Evolutionary conservation across 2,113 vertebrate genomes (phyloP), one percentile per base, ranked within the genome.

Genomic region (Chionodraco myersi): DNA sequence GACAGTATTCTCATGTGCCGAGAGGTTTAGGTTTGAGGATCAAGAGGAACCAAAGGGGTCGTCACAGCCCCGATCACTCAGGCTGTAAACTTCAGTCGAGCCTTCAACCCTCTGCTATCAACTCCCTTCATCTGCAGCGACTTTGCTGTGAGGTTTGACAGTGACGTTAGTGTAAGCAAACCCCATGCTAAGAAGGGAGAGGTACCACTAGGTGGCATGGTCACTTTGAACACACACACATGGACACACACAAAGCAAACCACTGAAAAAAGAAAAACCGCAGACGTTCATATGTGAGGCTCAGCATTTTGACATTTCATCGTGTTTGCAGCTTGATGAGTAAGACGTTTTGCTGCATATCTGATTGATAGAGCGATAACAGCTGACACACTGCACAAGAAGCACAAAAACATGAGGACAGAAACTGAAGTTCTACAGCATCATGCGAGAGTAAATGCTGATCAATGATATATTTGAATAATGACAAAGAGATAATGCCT

Each of bases 141-240:
- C 86, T 84, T 62, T 85, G 74, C 61, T 75, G 60, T 66, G 58
- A 47, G 14, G 59, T 60, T 74, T 83, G 58, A 66, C 34, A 41
- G 23, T n/a, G 11, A 26, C 36, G 30, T 45, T 57, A 61, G 21
- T 61, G 45, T 34, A 41, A 69, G 68, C 45, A 47, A n/a, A n/a
- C n/a, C 13, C 26, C 34, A 16, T 70, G 75, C 66, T 66, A 26
- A 18, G 6, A 74, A 58, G 74, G 65, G 69, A 23, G 34, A 1
- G 64, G 72, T 11, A 71, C 92, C 92, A 93, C 93, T 90, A 93
- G 92, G 86, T 93, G 93, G 90, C 86, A 85, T 92, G 91, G 90
- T 92, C 80, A 92, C 86, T 90, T 82, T 87, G 85, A 79, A 79
- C 69, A 91, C 72, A 75, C 77, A 57, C 6, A 72, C 66, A 90